Evolutionary conservation across 1,140 invertebrate species (phyloP).

Genomic region (Dendroctonus valens): DNA sequence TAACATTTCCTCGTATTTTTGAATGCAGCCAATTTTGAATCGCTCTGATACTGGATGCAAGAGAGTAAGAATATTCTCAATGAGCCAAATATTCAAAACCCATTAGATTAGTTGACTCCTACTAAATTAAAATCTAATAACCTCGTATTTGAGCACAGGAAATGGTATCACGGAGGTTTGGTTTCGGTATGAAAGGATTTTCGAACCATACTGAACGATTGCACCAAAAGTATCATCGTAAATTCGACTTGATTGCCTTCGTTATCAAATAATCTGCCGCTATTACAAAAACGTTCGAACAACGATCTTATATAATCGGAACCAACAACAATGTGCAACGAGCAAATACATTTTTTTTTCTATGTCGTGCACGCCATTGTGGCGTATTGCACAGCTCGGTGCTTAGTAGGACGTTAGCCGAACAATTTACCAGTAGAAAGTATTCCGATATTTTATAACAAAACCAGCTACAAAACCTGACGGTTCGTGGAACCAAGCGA

Average conservation of each 20-base stretch:
- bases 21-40: too few relatives aligned
- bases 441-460: slow-evolving; percentile 24
- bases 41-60: too few relatives aligned
- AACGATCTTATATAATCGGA: slow-evolving; percentile 18
- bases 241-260: background rate
- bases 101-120: too few relatives aligned
- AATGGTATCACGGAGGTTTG: too few relatives aligned
- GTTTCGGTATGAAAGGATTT: too few relatives aligned
- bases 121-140: too few relatives aligned
- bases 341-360: slow-evolving; percentile 11
- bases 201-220: too few relatives aligned
- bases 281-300: slow-evolving; percentile 14
- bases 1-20: too few relatives aligned
- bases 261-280: slow-evolving; percentile 4
- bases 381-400: slow-evolving; percentile 3
- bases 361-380: slow-evolving; percentile 11
- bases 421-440: slow-evolving; percentile 24
- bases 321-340: slow-evolving; percentile 17
- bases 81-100: too few relatives aligned
- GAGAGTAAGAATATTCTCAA: too few relatives aligned
- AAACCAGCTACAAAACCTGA: background rate
- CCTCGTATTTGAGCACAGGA: too few relatives aligned
- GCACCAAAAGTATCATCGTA: too few relatives aligned
- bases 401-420: slow-evolving; percentile 23
- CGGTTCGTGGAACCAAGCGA: slow-evolving; percentile 5